A percentile compares a stretch with the other conserved stretches of the same genome.
phyloP scores from a whole-genome alignment of 2,113 vertebrate species.

The Lonchura striata region DNA sequence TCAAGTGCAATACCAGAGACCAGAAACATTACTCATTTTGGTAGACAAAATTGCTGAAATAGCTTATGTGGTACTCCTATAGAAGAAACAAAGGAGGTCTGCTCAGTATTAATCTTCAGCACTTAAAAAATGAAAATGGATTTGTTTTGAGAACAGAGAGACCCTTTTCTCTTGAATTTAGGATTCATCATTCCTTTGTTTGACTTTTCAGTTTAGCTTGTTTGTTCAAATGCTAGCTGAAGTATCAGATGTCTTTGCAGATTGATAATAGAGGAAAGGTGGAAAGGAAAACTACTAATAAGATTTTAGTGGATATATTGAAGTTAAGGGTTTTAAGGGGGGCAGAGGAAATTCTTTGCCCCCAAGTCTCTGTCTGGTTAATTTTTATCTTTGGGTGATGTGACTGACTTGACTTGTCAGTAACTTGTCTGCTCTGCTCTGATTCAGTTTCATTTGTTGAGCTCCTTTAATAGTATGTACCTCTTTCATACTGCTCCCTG shows the following conservation, averaged over 20 bases:
- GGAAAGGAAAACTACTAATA: background rate
- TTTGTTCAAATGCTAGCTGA: background rate
- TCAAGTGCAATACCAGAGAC: background rate
- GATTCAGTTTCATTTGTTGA: background rate
- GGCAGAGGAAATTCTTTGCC: background rate
- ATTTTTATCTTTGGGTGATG: constrained; percentile 3
- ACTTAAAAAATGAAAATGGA: background rate
- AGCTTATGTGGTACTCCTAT: background rate
- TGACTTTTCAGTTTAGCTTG: background rate
- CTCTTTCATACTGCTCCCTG: background rate
- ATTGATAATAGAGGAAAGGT: background rate
- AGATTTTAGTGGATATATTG: background rate
- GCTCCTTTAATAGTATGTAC: background rate
- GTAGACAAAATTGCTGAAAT: background rate
- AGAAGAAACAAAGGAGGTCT: background rate
- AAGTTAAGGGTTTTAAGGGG: background rate
- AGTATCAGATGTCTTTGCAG: background rate
- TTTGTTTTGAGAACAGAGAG: background rate
- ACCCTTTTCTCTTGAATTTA: background rate
- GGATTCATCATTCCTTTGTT: background rate
- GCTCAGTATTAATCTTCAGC: background rate
- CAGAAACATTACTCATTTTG: background rate
- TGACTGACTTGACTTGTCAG: constrained; percentile 6
- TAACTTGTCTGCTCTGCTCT: background rate
- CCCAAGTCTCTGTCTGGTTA: background rate